Evolutionary conservation across 2,113 vertebrate species (phyloP).

Genomic region (Brachirus orientalis): DNA sequence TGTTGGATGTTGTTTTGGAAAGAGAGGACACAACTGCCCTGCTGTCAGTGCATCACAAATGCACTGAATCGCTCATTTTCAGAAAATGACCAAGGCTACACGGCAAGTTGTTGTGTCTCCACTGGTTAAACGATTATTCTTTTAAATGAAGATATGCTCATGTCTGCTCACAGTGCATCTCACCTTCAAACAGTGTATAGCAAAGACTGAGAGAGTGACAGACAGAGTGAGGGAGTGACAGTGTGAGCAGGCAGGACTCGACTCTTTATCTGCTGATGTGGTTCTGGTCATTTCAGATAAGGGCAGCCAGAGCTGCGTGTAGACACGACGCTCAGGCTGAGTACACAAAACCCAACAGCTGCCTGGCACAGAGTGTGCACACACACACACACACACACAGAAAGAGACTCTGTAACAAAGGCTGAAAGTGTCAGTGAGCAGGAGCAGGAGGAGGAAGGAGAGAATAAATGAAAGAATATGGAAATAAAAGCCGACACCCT

Average conservation of each 20-base stretch:
- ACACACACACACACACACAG: slow-evolving; percentile 35
- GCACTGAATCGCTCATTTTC: too few relatives aligned
- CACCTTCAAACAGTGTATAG: slow-evolving; percentile 10
- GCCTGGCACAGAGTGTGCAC: slow-evolving; percentile 61
- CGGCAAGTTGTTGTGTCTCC: too few relatives aligned
- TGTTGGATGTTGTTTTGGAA: slow-evolving; percentile 27
- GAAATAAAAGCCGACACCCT: slow-evolving; percentile 49
- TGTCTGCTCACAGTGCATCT: neutral
- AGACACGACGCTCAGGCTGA: slow-evolving; percentile 74
- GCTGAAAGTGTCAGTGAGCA: slow-evolving; percentile 38
- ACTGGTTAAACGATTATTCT: too few relatives aligned
- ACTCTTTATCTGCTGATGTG: slow-evolving; percentile 67
- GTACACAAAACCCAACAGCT: slow-evolving; percentile 75
- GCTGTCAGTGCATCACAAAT: too few relatives aligned
- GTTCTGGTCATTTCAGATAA: slow-evolving; percentile 80
- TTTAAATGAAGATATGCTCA: too few relatives aligned
- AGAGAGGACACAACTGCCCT: too few relatives aligned
- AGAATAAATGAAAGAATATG: slow-evolving; percentile 56
- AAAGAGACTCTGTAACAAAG: slow-evolving; percentile 51
- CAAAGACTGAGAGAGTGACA: slow-evolving; percentile 13
- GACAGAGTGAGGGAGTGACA: slow-evolving; percentile 17
- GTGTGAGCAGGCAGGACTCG: slow-evolving; percentile 47
- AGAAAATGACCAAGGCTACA: too few relatives aligned
- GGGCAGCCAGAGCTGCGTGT: slow-evolving; percentile 62
- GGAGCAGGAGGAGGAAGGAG: too few relatives aligned